Evolutionary conservation across 2,888 invertebrate species (phyloP), one percentile per base, ranked within the genome.

Genomic region (Aplocera efformata): DNA sequence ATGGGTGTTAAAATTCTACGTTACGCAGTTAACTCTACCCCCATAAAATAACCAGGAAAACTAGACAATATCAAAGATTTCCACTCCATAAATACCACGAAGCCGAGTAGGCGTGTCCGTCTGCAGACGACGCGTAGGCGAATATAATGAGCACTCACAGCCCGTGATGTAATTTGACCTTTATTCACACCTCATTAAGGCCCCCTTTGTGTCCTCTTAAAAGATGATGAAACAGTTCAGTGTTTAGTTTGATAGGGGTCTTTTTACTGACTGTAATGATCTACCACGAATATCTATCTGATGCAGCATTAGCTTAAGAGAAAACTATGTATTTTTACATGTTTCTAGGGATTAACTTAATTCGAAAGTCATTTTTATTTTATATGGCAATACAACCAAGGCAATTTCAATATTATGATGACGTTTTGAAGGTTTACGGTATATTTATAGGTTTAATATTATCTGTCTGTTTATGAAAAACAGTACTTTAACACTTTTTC

Each of bases 81-180:
- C 35, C 42, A 27, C 37, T 34, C 27, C 42, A 44, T 50, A 44
- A 48, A 50, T 47, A 33, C 24, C 17, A 37, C 27, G 27, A 33
- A 41, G 32, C 43, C 37, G 43, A 58, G 54, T 58, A 58, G 79
- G 79, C 76, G 78, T 70, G 72, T 58, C 52, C 48, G 64, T 69
- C 71, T 72, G 62, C 52, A 49, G 55, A 50, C 34, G 48, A 63
- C 59, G 59, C 44, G 61, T 59, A 63, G 58, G 42, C 39, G 35
- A 31, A 59, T 54, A 56, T 76, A 77, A 79, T 75, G 72, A 72
- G 63, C 57, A 58, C 53, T 53, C 51, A 58, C 50, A 38, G 44
- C 38, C 10, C 32, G 31, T 44, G 30, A 42, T 30, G 50, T 32
- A 64, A 65, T 48, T 60, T 54, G 57, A 63, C 42, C 67, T 60